Evolutionary conservation across 2,888 invertebrate species (phyloP).

Genomic region (Petrophora chlorosata): DNA sequence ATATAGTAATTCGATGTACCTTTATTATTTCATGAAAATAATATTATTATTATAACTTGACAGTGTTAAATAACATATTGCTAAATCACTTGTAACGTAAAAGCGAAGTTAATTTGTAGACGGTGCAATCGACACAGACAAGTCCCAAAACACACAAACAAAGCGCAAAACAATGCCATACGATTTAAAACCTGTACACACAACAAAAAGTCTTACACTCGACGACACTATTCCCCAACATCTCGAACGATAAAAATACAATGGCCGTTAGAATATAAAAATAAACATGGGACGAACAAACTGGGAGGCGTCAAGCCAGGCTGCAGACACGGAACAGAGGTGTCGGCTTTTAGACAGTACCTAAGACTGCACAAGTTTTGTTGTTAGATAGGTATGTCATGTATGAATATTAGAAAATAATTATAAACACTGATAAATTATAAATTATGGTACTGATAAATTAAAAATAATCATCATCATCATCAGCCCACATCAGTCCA

Average conservation of each 20-base stretch:
- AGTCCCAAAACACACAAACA: background rate
- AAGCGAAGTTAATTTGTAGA: background rate
- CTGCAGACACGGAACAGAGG: conserved; percentile 2
- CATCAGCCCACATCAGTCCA: too few relatives aligned
- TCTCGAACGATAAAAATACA: conserved; percentile 34
- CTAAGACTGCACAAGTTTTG: background rate
- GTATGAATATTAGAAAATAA: too few relatives aligned
- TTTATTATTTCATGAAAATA: too few relatives aligned
- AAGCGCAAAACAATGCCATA: background rate
- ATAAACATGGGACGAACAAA: conserved; percentile 37
- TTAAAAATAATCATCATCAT: too few relatives aligned
- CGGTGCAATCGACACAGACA: background rate
- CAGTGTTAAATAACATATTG: too few relatives aligned
- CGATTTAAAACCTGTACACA: conserved; percentile 4
- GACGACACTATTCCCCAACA: conserved; percentile 24
- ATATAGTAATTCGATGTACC: too few relatives aligned
- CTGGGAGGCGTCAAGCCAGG: conserved; percentile 29
- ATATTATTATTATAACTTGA: too few relatives aligned
- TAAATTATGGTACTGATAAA: too few relatives aligned
- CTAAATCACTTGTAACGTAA: too few relatives aligned
- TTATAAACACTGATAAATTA: too few relatives aligned
- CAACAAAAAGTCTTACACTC: conserved; percentile 7
- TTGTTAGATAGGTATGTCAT: too few relatives aligned
- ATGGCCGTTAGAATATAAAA: conserved; percentile 40
- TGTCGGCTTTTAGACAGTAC: conserved; percentile 2